Conservation (phyloP, 2,888 invertebrate species). For the Tetheella fluctuosa region DNA sequence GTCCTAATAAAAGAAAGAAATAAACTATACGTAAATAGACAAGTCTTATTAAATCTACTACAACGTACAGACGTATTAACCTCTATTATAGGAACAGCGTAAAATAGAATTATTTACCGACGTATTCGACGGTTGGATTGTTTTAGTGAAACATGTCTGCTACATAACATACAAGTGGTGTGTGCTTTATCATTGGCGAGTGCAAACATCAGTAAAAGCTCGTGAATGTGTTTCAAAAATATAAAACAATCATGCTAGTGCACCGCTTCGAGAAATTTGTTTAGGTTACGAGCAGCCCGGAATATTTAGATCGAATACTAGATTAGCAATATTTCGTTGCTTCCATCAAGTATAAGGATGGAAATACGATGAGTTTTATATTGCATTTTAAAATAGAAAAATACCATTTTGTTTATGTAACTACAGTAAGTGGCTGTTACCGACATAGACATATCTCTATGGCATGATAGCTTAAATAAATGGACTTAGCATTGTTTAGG, state of each 20-base stretch:
- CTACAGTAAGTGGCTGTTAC: neutral
- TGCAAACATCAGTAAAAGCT: conserved; percentile 65
- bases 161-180: conserved; percentile 38
- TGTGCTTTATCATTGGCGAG: conserved; percentile 71
- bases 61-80: conserved; percentile 18
- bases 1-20: neutral
- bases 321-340: conserved; percentile 26
- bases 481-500: neutral
- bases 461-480: no score
- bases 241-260: conserved; percentile 55
- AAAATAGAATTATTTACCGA: conserved; percentile 43
- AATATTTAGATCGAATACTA: conserved; percentile 31
- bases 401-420: neutral
- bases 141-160: conserved; percentile 60
- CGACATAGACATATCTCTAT: neutral
- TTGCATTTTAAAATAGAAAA: conserved; percentile 1
- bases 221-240: conserved; percentile 49
- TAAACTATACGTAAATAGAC: conserved; percentile 19
- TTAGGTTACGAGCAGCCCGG: conserved; percentile 30
- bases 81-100: conserved; percentile 39
- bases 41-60: conserved; percentile 18
- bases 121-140: conserved; percentile 43
- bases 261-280: conserved; percentile 38
- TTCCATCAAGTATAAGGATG: conserved; percentile 1
- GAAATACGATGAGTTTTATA: conserved; percentile 3